These are phyloP conservation scores for Coregonus clupeaformis DNA, from an alignment of 2,113 vertebrate genomes.

Conservation along the genomic window DNA sequence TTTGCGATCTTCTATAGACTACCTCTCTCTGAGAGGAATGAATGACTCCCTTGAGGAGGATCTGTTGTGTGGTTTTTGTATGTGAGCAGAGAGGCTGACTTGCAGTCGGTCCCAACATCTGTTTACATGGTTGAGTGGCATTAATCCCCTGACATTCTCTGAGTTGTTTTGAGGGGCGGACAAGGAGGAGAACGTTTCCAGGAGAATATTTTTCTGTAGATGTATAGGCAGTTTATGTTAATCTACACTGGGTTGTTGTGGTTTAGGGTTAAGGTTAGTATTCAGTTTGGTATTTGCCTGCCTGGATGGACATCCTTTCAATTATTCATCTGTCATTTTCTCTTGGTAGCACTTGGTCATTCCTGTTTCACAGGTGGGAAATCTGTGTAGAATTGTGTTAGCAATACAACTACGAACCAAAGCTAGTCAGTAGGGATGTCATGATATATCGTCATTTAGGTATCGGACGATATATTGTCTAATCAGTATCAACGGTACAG, in stretches of 20 bases:
- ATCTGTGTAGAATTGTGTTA: too few species aligned
- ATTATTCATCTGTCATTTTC: too few species aligned
- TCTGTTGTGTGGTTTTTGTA: slow-evolving; percentile 52
- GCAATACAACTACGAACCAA: too few species aligned
- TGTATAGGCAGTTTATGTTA: neutral
- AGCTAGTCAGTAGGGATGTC: too few species aligned
- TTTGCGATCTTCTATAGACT: slow-evolving; percentile 46
- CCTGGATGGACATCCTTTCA: too few species aligned
- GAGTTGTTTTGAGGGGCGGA: slow-evolving; percentile 31
- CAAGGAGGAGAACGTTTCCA: neutral
- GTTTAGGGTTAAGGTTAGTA: neutral
- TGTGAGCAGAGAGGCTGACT: slow-evolving; percentile 57
- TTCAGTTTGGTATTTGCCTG: too few species aligned
- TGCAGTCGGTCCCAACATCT: slow-evolving; percentile 58
- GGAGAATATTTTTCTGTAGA: neutral
- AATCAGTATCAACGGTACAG: too few species aligned
- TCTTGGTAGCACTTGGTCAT: too few species aligned
- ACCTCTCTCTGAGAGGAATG: too few species aligned
- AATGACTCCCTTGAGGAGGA: slow-evolving; percentile 51
- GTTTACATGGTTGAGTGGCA: slow-evolving; percentile 57
- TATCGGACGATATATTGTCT: too few species aligned
- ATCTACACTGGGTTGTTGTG: neutral
- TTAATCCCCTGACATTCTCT: slow-evolving; percentile 55
- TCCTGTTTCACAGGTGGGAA: too few species aligned
- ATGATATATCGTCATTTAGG: too few species aligned